phyloP scores from a whole-genome alignment of 2,113 vertebrate genomes.

The Bagarius yarrelli region DNA sequence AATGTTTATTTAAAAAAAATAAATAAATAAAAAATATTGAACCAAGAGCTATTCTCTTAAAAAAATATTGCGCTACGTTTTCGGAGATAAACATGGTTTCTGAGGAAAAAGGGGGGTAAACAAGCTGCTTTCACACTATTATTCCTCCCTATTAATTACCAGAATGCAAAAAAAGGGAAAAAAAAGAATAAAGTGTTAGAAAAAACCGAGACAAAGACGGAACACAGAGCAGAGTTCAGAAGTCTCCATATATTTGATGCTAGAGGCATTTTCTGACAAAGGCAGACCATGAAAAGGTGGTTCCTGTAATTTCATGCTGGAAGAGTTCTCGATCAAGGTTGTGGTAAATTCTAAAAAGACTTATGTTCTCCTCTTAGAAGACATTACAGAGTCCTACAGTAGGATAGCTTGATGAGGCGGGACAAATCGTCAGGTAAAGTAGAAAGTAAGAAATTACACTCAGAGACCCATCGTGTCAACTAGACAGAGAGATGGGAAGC shows the following conservation, averaged over 20 bases:
- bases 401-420: not conserved
- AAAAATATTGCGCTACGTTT: too few species aligned
- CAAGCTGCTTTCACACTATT: conserved; percentile 8
- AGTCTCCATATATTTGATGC: not conserved
- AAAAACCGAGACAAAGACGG: too few species aligned
- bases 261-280: not conserved
- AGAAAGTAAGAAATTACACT: not conserved
- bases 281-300: not conserved
- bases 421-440: not conserved
- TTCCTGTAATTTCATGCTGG: not conserved
- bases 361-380: too few species aligned
- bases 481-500: not conserved
- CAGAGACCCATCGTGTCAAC: not conserved
- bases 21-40: not conserved
- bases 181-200: too few species aligned
- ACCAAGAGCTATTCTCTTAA: too few species aligned
- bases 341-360: too few species aligned
- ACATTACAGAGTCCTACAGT: not conserved
- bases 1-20: not conserved
- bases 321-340: not conserved
- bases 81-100: not conserved
- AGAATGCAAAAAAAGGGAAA: not conserved
- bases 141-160: not conserved
- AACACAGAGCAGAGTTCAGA: not conserved
- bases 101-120: conserved; percentile 7